phyloP scores from a whole-genome alignment of 2,797 vertebrate species.

The Melanotaenia pygmaea region DNA sequence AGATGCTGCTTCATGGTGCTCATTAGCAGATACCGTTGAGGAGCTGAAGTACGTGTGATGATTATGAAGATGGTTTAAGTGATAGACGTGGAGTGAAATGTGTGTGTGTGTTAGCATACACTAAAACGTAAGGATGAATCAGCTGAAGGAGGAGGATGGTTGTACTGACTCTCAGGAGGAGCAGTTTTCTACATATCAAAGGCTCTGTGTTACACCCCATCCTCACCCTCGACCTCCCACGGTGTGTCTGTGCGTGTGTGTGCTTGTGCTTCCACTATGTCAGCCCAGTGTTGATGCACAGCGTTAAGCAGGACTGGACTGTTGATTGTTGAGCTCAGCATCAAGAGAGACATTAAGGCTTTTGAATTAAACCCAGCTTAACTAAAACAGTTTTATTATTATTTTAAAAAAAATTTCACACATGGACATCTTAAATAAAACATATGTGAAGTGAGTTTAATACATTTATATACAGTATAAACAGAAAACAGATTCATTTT shows the following conservation, averaged over 20 bases:
- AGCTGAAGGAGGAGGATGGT: slow-evolving; percentile 11
- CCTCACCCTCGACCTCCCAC: slow-evolving; percentile 61
- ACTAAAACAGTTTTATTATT: neutral
- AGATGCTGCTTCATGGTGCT: slow-evolving; percentile 15
- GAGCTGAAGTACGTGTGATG: slow-evolving; percentile 19
- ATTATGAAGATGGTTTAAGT: slow-evolving; percentile 26
- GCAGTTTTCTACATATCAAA: slow-evolving; percentile 78
- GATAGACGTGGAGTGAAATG: slow-evolving; percentile 16
- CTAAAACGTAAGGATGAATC: slow-evolving; percentile 32
- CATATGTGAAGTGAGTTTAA: neutral
- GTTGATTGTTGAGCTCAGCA: slow-evolving; percentile 23
- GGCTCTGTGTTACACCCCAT: slow-evolving; percentile 46
- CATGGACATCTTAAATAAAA: slow-evolving; percentile 8
- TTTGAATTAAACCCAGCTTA: slow-evolving; percentile 4
- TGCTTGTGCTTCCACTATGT: slow-evolving; percentile 37
- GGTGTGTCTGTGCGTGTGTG: slow-evolving; percentile 45
- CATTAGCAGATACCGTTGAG: neutral
- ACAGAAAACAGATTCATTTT: neutral
- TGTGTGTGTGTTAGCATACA: slow-evolving; percentile 19
- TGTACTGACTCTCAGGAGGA: slow-evolving; percentile 46
- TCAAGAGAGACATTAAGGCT: slow-evolving; percentile 32
- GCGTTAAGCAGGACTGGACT: slow-evolving; percentile 53
- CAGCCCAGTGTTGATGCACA: slow-evolving; percentile 63
- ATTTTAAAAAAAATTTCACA: neutral
- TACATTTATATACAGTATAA: neutral